These are phyloP conservation scores for Himalopsyche japonica DNA, from an alignment of 2,888 invertebrate genomes.

Conservation along the genomic window DNA sequence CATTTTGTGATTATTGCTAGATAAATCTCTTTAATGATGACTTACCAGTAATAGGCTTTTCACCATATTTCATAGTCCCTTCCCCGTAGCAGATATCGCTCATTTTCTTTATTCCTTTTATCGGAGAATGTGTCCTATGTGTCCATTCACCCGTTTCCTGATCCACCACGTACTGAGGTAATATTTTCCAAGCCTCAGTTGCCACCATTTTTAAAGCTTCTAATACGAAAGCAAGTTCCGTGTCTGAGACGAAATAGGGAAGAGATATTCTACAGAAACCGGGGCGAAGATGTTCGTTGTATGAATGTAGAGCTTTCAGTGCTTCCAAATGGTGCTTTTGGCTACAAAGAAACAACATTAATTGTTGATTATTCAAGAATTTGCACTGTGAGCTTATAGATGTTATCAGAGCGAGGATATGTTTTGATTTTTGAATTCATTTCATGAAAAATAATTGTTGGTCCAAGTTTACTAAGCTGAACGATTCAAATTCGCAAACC, in stretches of 20 bases:
- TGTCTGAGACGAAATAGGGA: conserved; percentile 81
- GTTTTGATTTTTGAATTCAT: too few species aligned
- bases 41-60: conserved; percentile 67
- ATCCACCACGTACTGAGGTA: conserved; percentile 87
- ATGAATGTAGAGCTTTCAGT: not conserved
- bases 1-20: too few species aligned
- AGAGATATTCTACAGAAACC: conserved; percentile 85
- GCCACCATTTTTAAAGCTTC: conserved; percentile 87
- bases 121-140: conserved; percentile 77
- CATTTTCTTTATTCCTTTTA: conserved; percentile 82
- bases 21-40: not conserved
- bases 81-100: conserved; percentile 74
- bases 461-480: too few species aligned
- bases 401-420: not conserved
- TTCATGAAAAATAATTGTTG: too few species aligned
- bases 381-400: not conserved
- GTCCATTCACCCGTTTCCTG: conserved; percentile 89
- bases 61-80: conserved; percentile 75
- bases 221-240: conserved; percentile 78
- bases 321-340: not conserved
- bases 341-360: not conserved
- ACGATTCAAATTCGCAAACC: too few species aligned
- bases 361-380: not conserved
- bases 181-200: conserved; percentile 84
- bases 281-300: conserved; percentile 75